A percentile compares a stretch with the other conserved stretches of the same genome.
Conservation (phyloP, 2,888 invertebrate species). For the Tricholauxania praeusta region DNA sequence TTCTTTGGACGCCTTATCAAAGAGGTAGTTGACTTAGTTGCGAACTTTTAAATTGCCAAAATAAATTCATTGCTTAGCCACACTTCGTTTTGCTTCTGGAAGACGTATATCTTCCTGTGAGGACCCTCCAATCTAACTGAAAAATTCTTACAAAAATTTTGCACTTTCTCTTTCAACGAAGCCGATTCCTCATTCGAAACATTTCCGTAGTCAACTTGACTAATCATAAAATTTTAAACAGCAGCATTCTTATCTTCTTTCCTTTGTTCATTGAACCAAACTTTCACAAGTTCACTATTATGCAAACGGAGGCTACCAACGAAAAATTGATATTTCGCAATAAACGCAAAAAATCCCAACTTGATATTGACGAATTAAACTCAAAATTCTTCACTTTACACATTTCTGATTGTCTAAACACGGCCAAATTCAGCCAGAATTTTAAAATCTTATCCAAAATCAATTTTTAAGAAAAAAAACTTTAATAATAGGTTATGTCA, state of each 20-base stretch:
- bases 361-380: too few species aligned
- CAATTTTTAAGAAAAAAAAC: too few species aligned
- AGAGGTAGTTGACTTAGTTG: conserved; percentile 1
- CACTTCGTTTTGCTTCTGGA: conserved; percentile 1
- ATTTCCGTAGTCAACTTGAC: neutral
- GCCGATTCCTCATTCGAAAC: conserved; percentile 4
- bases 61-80: conserved; percentile 8
- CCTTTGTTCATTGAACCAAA: neutral
- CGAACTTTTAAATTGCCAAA: neutral
- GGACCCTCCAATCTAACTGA: neutral
- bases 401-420: too few species aligned
- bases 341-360: too few species aligned
- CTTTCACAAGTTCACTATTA: too few species aligned
- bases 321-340: too few species aligned
- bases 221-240: neutral
- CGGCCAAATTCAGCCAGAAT: too few species aligned
- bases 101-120: too few species aligned
- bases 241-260: neutral
- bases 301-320: too few species aligned
- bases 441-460: too few species aligned
- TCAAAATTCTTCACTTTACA: too few species aligned
- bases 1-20: neutral
- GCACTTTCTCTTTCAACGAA: conserved; percentile 9
- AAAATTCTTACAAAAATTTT: conserved; percentile 2
- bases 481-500: too few species aligned